These are phyloP conservation scores for Chlamydotis undulata DNA, from an alignment of 2,113 vertebrate species.

Conservation along the genomic window DNA sequence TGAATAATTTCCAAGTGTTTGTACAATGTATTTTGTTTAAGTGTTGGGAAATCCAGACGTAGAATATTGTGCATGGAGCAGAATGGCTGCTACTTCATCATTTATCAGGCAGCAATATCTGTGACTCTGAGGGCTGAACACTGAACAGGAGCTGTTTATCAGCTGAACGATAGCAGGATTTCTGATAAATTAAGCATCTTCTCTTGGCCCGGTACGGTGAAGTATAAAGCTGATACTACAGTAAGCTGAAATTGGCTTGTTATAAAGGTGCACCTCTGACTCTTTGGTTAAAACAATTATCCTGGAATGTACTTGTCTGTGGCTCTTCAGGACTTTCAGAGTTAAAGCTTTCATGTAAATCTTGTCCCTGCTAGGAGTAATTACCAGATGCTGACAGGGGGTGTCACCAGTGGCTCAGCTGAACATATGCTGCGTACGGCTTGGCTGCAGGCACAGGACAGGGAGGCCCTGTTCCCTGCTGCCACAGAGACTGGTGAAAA, in stretches of 20 bases:
- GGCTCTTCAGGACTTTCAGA: background rate
- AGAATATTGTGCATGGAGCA: background rate
- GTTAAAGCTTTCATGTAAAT: conserved; percentile 29
- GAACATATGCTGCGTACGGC: conserved; percentile 16
- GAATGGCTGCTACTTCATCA: background rate
- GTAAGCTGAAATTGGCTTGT: background rate
- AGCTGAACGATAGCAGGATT: background rate
- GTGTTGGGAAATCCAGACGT: background rate
- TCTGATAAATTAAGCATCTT: background rate
- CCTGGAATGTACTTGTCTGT: background rate
- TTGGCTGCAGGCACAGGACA: background rate
- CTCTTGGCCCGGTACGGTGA: background rate
- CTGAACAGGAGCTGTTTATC: background rate
- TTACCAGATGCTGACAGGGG: conserved; percentile 60
- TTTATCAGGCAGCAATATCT: background rate
- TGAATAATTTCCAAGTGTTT: background rate
- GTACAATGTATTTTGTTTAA: background rate
- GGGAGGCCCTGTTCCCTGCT: conserved; percentile 15
- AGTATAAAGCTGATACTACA: background rate
- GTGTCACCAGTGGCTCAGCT: conserved; percentile 46
- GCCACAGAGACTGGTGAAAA: background rate
- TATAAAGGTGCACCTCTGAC: background rate
- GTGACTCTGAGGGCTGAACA: background rate
- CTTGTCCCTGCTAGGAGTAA: conserved; percentile 9
- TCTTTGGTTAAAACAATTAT: background rate